These are phyloP conservation scores for Lagocephalus sceleratus DNA, from an alignment of 2,797 vertebrate species.

Conservation along the genomic window DNA sequence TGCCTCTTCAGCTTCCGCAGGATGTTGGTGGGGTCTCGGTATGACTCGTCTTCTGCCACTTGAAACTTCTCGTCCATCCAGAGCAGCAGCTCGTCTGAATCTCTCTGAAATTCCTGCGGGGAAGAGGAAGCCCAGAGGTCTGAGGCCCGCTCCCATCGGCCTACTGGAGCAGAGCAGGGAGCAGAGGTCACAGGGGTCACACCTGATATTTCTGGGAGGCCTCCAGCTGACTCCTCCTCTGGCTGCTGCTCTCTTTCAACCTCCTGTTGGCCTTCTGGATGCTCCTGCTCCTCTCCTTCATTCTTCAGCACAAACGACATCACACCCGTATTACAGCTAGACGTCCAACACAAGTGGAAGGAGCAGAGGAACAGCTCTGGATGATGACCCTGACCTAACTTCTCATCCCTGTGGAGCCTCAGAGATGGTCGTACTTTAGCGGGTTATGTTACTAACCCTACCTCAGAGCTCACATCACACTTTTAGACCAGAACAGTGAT, in stretches of 20 bases:
- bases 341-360: not conserved
- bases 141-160: too few relatives aligned
- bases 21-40: constrained; percentile 78
- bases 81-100: constrained; percentile 79
- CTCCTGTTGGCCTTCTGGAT: constrained; percentile 54
- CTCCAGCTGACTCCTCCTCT: constrained; percentile 72
- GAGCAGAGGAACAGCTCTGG: too few relatives aligned
- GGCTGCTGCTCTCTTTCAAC: constrained; percentile 70
- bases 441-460: too few relatives aligned
- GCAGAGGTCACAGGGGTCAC: not conserved
- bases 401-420: too few relatives aligned
- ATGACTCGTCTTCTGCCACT: constrained; percentile 80
- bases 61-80: constrained; percentile 90
- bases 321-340: not conserved
- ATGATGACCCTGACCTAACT: too few relatives aligned
- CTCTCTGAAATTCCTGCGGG: constrained; percentile 83
- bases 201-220: constrained; percentile 85
- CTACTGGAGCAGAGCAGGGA: too few relatives aligned
- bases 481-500: too few relatives aligned
- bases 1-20: constrained; percentile 82
- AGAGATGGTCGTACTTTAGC: too few relatives aligned
- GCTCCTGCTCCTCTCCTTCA: constrained; percentile 39
- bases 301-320: constrained; percentile 22
- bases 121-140: not conserved
- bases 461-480: too few relatives aligned